Evolutionary conservation across 2,888 invertebrate genomes (phyloP).

Genomic region (Pseudococcus longispinus): DNA sequence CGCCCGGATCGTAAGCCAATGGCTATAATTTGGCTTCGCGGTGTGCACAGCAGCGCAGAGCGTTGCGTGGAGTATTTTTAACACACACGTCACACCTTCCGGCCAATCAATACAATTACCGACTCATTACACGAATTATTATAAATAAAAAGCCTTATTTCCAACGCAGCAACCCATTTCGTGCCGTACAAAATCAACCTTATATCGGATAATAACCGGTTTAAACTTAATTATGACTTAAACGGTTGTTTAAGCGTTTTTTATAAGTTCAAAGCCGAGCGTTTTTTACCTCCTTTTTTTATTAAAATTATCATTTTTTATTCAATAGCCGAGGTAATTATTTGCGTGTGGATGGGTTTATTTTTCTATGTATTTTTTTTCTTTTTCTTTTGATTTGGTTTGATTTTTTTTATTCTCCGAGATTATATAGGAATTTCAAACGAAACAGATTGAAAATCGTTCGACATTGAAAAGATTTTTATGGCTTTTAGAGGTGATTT

Average conservation of each 20-base stretch:
- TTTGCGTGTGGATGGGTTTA: neutral
- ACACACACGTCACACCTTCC: constrained; percentile 2
- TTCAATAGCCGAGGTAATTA: neutral
- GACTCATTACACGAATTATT: constrained; percentile 23
- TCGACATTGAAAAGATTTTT: neutral
- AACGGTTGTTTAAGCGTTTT: constrained; percentile 11
- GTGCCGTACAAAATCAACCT: constrained; percentile 24
- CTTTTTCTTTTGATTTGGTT: too few relatives aligned
- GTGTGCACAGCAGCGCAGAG: neutral
- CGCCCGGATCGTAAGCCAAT: constrained; percentile 11
- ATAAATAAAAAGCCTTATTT: neutral
- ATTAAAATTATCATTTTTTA: neutral
- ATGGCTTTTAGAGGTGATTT: neutral
- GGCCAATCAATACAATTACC: constrained; percentile 42
- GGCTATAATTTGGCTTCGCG: constrained; percentile 6
- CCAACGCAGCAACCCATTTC: neutral
- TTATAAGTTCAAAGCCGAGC: neutral
- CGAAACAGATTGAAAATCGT: neutral
- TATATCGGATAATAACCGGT: constrained; percentile 35
- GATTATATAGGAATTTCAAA: neutral
- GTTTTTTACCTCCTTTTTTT: neutral
- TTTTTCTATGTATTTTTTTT: neutral
- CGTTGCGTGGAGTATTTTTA: neutral
- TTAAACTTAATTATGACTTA: constrained; percentile 21
- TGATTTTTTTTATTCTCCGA: neutral